Evolutionary conservation across 2,888 invertebrate species (phyloP), one percentile per base, ranked within the genome.

Genomic region (Andrena flavipes): DNA sequence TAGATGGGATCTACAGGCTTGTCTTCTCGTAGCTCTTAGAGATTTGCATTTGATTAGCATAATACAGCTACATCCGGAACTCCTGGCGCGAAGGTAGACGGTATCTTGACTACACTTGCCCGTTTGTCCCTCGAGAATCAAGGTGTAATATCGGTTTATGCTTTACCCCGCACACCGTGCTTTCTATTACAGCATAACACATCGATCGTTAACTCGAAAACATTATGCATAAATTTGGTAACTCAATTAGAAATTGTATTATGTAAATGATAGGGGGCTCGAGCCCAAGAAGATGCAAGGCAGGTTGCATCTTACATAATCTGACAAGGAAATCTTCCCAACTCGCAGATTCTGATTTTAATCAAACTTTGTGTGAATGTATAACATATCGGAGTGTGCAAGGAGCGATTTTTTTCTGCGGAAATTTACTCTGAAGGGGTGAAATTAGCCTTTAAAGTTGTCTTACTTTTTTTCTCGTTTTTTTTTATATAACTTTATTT

Each of bases 41-140:
- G 88, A 91, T 92, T 91, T 91, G 84, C 92, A 92, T 91, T 75
- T 49, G 80, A 90, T 92, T 92, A 92, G 89, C 91, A 91, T 92
- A 92, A 92, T 91, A 87, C 87, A 85, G 84, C 86, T 86, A 74
- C 76, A 63, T 77, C 80, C 84, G 78, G 71, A 80, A 75, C 80
- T 67, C 51, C 26, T 64, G 56, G 23, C 56, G 62, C 64, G 33
- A 78, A 67, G 74, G 77, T 86, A 75, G 88, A 87, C 87, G 84
- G 85, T 90, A 89, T 90, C 91, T 86, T 49, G 42, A 33, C 65
- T 69, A 49, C 64, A 78, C 76, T 80, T 67, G 77, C 69, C 35
- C 63, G 82, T 69, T 78, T 79, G 78, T 80, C 83, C 72, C 73
- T 26, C 56, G 76, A 65, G 76, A 78, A 73, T 72, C 80, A 72